Base-by-base conservation (phyloP, 2,797 vertebrate species). In the Centropyge bicolor region DNA sequence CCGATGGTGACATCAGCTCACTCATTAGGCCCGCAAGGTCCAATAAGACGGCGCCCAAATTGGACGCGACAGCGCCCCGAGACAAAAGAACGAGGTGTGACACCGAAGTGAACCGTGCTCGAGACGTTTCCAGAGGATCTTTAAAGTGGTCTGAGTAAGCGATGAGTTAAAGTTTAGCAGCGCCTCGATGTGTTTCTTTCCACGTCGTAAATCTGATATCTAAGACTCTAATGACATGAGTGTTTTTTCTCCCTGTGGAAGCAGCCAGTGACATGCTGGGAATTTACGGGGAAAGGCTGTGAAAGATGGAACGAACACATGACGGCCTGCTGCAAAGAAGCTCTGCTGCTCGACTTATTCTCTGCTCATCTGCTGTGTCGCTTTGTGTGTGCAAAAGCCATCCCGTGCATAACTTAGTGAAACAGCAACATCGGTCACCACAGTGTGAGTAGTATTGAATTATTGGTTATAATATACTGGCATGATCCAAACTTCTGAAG, bases 121-220 rank as follows among this genome's bases (percentile, higher is more conserved):
- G 17, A 56, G 67, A 74, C 3, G 48, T 54, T 87, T 90, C 86
- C 85, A 87, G 66, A 87, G 88, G 84, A 83, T 76, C 88, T 76
- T 86, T 85, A 84, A 70, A 83, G 62, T 45, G 76, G 24, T 57
- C 56, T 67, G 76, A 89, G 83, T 80, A 78, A 90, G 80, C 63
- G 43, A 84, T 80, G 80, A 89, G 78, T 71, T 81, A 74, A 67
- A 78, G 68, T 81, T 86, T 74, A 84, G 76, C 82, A 77, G 84
- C 81, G 78, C 74, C 79, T 90, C 78, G n/a, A 62, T 82, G 81
- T 82, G 76, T 89, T 88, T 91, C 83, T 87, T 89, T 93, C 90
- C 92, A 91, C 61, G 40, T 88, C 79, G 80, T 92, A 91, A 94
- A 94, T 92, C 83, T 86, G 77, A 78, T 93, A 85, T 89, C 85